Percentiles rank a stretch among this genome's conserved stretches.
Conservation (phyloP, 1,140 invertebrate species). For the Lethocerus indicus region DNA sequence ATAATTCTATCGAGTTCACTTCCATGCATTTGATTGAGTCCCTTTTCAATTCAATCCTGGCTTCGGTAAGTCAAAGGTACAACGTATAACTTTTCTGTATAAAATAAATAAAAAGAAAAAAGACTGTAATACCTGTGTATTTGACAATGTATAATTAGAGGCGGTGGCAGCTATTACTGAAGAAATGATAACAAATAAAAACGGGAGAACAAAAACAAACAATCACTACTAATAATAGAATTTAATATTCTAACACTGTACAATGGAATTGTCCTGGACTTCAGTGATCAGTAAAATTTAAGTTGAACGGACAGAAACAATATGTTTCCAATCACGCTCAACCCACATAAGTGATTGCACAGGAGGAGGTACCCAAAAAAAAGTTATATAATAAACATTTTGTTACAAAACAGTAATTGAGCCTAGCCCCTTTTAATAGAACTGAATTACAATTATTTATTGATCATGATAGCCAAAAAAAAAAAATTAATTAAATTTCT, state of each 20-base stretch:
- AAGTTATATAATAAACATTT: slow-evolving; percentile 1
- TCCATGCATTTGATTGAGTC: too few species aligned
- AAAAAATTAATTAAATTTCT: slow-evolving; percentile 1
- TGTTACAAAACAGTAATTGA: slow-evolving; percentile 2
- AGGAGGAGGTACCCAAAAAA: not conserved
- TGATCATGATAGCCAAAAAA: not conserved
- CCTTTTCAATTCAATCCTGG: too few species aligned
- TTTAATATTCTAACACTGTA: slow-evolving; percentile 17
- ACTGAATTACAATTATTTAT: not conserved
- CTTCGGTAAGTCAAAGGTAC: too few species aligned
- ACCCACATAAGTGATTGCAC: not conserved
- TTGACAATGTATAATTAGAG: too few species aligned
- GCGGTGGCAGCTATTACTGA: too few species aligned
- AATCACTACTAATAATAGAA: too few species aligned
- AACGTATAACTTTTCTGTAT: too few species aligned
- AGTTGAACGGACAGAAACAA: slow-evolving; percentile 4
- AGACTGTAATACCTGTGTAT: too few species aligned
- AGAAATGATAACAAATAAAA: too few species aligned
- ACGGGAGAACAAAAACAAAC: too few species aligned
- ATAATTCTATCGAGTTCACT: too few species aligned
- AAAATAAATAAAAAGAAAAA: too few species aligned
- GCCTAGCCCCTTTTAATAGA: not conserved
- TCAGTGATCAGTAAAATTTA: not conserved
- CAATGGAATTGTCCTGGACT: slow-evolving; percentile 13
- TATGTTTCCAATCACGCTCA: not conserved